Percentiles rank a stretch among this genome's conserved stretches.
Evolutionary conservation across 2,888 invertebrate species (phyloP).

Genomic region (Drosophila testacea): DNA sequence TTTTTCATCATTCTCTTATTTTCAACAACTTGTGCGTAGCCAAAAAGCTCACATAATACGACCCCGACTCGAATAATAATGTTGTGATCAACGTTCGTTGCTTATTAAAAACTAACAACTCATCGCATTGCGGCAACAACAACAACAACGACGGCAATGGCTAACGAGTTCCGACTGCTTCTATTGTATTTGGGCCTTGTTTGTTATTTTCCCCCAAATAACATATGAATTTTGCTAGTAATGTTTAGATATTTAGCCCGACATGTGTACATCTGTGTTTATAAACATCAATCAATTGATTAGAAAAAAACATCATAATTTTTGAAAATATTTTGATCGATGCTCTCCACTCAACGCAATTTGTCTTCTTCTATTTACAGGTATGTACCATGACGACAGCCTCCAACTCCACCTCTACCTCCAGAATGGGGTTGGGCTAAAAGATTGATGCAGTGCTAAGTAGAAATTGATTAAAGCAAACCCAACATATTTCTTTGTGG

Average conservation of each 20-base stretch:
- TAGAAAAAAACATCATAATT: constrained; percentile 58
- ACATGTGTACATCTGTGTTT: constrained; percentile 27
- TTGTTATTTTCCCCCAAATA: constrained; percentile 24
- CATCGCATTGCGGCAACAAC: constrained; percentile 52
- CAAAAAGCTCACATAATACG: constrained; percentile 57
- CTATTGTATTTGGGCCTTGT: constrained; percentile 55
- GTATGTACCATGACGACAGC: constrained; percentile 52
- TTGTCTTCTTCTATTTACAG: constrained; percentile 65
- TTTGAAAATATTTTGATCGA: constrained; percentile 64
- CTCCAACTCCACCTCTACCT: background rate
- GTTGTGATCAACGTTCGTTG: constrained; percentile 56
- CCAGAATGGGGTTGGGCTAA: constrained; percentile 1
- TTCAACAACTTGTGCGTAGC: constrained; percentile 61
- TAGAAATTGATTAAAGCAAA: constrained; percentile 51
- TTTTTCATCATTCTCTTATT: constrained; percentile 16
- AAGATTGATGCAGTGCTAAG: constrained; percentile 70
- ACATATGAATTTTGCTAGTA: constrained; percentile 45
- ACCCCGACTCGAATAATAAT: constrained; percentile 41
- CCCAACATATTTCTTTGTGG: constrained; percentile 21
- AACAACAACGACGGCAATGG: constrained; percentile 2
- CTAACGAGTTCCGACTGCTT: constrained; percentile 67
- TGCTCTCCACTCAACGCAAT: constrained; percentile 61
- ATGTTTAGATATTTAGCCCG: constrained; percentile 40
- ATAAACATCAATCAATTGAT: constrained; percentile 63
- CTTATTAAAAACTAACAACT: constrained; percentile 67